Evolutionary conservation across 2,888 invertebrate genomes (phyloP), one percentile per base, ranked within the genome.

Genomic region (Sesia bembeciformis): DNA sequence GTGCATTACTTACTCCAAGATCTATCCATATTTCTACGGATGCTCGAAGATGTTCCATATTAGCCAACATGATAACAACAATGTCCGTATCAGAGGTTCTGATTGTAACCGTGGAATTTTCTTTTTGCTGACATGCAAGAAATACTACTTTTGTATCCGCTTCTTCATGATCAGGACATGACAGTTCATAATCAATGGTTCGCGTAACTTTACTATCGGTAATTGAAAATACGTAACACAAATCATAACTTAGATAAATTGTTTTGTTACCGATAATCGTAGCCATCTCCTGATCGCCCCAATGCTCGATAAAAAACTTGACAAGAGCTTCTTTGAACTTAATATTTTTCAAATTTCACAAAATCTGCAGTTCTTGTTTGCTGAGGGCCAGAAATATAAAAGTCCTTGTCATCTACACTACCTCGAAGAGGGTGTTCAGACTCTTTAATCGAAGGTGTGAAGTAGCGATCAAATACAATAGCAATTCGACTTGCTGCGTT

Each of bases 391-490:
- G 43, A 5, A 39, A 62, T 62, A 40, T 52, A 49, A 54, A 54
- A 64, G n/a, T 59, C 39, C 23, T 53, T 39, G 23, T n/a, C 40
- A 49, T n/a, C 40, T n/a, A 53, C 49, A 4, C 39, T 53, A n/a
- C 49, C 40, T 53, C 53, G 49, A n/a, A 63, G 54, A 4, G 41
- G 4, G 49, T 63, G 59, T 52, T 63, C 62, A 41, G 52, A 41
- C 54, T 66, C 63, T 63, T 64, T 66, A 41, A 65, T 66, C 39
- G 63, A 64, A 51, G 64, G 60, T 39, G 49, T 54, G 39, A 61
- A 51, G 51, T 66, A 65, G 4, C 59, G 49, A 57, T 65, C 64
- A 55, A 65, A 65, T n/a, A 59, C 52, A 4, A 58, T 55, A 40
- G 64, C 51, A 41, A n/a, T 56, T 40, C 50, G 40, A 5, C 58